Percentiles rank a stretch among this genome's conserved stretches.
Evolutionary conservation across 2,797 vertebrate species (phyloP).

Genomic region (Cyprinodon diabolis): DNA sequence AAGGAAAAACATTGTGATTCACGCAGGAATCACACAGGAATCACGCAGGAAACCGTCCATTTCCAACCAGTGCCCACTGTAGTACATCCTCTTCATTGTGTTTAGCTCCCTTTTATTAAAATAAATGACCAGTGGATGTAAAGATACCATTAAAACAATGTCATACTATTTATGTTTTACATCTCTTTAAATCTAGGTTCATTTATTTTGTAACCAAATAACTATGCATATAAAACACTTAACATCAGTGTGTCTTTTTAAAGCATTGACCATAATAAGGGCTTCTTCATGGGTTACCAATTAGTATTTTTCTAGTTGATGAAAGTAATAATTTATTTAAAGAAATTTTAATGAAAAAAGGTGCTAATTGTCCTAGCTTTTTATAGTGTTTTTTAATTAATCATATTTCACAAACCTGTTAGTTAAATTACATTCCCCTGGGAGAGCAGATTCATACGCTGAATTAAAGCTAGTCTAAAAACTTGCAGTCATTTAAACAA

Average conservation of each 20-base stretch:
- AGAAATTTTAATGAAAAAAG: background rate
- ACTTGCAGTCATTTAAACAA: slow-evolving; percentile 10
- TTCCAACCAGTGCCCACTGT: too few relatives aligned
- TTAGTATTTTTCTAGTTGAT: background rate
- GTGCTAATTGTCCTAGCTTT: background rate
- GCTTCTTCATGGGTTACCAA: background rate
- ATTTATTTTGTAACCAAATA: too few relatives aligned
- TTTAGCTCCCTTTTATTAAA: too few relatives aligned
- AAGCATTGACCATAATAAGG: background rate
- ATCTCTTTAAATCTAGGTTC: too few relatives aligned
- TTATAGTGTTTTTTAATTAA: background rate
- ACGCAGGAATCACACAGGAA: too few relatives aligned
- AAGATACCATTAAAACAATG: too few relatives aligned
- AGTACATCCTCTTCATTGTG: too few relatives aligned
- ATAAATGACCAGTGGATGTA: too few relatives aligned
- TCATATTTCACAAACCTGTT: background rate
- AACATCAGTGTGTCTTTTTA: background rate
- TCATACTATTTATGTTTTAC: too few relatives aligned
- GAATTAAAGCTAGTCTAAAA: slow-evolving; percentile 4
- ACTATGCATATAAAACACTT: too few relatives aligned
- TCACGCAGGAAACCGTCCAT: too few relatives aligned
- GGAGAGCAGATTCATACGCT: background rate
- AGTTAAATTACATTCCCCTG: background rate
- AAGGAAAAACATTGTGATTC: too few relatives aligned
- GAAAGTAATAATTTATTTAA: background rate